A percentile compares a stretch with the other conserved stretches of the same genome.
phyloP scores from a whole-genome alignment of 2,888 invertebrate species.

The Nyleta sp. region DNA sequence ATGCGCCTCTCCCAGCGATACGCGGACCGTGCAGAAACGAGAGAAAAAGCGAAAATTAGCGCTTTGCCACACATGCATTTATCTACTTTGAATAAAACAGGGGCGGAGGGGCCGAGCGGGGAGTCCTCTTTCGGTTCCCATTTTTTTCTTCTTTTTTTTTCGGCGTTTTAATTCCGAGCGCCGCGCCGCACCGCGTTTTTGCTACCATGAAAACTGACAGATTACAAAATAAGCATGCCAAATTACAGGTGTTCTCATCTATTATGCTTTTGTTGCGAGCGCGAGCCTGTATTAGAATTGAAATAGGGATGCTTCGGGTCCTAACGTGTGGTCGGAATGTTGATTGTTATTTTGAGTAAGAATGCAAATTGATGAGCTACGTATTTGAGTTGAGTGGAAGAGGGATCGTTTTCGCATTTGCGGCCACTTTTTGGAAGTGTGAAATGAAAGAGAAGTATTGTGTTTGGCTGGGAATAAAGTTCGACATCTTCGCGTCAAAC shows the following conservation, averaged over 20 bases:
- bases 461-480: no score
- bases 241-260: conserved; percentile 45
- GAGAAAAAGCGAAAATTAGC: conserved; percentile 76
- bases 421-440: background rate
- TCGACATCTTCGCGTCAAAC: no score
- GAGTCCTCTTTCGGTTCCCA: conserved; percentile 2
- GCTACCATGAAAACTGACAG: conserved; percentile 48
- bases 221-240: conserved; percentile 50
- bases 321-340: conserved; percentile 29
- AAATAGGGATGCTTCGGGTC: conserved; percentile 8
- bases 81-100: conserved; percentile 46
- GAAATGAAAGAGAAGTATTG: no score
- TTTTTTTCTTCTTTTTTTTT: conserved; percentile 6
- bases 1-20: conserved; percentile 65
- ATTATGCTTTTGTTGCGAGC: conserved; percentile 34
- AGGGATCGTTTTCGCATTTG: background rate
- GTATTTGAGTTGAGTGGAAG: conserved; percentile 1
- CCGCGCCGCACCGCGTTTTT: conserved; percentile 36
- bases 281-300: conserved; percentile 27
- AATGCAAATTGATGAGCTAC: conserved; percentile 38
- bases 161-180: conserved; percentile 12
- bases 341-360: conserved; percentile 41
- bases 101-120: background rate
- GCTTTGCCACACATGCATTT: conserved; percentile 67
- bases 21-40: conserved; percentile 51